Base-by-base conservation (phyloP, 2,888 invertebrate genomes). In the Torymus aiolomorphi region DNA sequence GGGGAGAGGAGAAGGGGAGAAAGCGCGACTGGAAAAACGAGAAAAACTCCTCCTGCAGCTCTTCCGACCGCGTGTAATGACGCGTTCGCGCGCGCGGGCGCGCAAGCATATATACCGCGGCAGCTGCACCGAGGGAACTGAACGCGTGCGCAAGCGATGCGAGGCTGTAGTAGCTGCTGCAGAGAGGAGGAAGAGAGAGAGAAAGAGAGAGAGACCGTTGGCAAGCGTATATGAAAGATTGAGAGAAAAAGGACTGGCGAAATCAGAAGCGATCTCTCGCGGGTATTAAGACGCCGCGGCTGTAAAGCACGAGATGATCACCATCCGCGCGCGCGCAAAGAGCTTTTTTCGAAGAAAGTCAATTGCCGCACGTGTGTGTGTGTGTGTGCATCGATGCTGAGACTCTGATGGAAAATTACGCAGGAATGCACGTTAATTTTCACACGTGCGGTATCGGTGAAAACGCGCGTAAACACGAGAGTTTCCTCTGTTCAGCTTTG, bases 251-350 rank as follows among this genome's bases (percentile, higher is more conserved):
- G 18, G 52, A 11, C 4, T 65, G 18, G 73, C 31, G 65, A 72
- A 77, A 78, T 78, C 72, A 72, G 66, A 72, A 72, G 59, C 78
- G 66, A 78, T 77, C 62, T 62, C 20, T 18, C 16, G 42, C 67
- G 14, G n/a, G 14, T 56, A 56, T 66, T 74, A 65, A 62, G 51
- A 61, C 16, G 51, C 52, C 42, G 42, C 8, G 59, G 59, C 31
- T 67, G 51, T 20, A 74, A 42, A 74, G 20, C 56, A n/a, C 42
- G 14, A 31, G 20, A 52, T 18, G 66, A 71, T 70, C 59, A 78
- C 72, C 72, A 54, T 78, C n/a, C 56, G 20, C 20, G 49, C 16
- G 20, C 65, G 65, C 42, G 42, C 42, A 42, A 42, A 42, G 42
- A 5, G 42, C 56, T 20, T 65, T 63, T 20, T 49, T 52, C 4